These are phyloP conservation scores for Gnatocerus cornutus DNA, from an alignment of 2,888 invertebrate genomes.

Conservation along the genomic window DNA sequence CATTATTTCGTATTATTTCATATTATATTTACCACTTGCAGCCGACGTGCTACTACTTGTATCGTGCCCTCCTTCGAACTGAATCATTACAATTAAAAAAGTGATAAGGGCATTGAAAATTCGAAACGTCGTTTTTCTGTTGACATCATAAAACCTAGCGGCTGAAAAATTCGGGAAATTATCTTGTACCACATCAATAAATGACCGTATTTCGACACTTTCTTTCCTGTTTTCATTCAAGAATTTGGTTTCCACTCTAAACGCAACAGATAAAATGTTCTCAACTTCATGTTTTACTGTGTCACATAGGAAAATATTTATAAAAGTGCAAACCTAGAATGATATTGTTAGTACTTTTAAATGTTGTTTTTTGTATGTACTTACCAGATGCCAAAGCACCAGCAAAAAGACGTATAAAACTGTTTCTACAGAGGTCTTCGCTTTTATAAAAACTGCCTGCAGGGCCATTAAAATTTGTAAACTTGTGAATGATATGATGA, in stretches of 20 bases:
- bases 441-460: background rate
- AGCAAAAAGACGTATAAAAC: background rate
- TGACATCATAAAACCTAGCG: slow-evolving; percentile 4
- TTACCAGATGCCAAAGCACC: slow-evolving; percentile 1
- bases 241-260: slow-evolving; percentile 1
- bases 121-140: background rate
- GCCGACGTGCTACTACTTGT: too few species aligned
- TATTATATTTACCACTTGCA: too few species aligned
- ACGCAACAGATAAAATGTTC: slow-evolving; percentile 1
- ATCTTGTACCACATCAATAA: slow-evolving; percentile 5
- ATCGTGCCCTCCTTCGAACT: background rate
- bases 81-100: slow-evolving; percentile 8
- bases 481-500: slow-evolving; percentile 4
- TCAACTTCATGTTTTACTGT: background rate
- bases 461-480: background rate
- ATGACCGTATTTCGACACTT: background rate
- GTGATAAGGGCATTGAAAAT: slow-evolving; percentile 8
- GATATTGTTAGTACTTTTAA: slow-evolving; percentile 19
- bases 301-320: slow-evolving; percentile 24
- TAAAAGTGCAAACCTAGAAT: slow-evolving; percentile 36
- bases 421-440: background rate
- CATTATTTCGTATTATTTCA: background rate
- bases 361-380: background rate
- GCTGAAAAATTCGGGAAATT: slow-evolving; percentile 12
- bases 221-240: background rate